A percentile compares a stretch with the other conserved stretches of the same genome.
Conservation (phyloP, 2,888 invertebrate genomes). For the Andrena trimmerana region DNA sequence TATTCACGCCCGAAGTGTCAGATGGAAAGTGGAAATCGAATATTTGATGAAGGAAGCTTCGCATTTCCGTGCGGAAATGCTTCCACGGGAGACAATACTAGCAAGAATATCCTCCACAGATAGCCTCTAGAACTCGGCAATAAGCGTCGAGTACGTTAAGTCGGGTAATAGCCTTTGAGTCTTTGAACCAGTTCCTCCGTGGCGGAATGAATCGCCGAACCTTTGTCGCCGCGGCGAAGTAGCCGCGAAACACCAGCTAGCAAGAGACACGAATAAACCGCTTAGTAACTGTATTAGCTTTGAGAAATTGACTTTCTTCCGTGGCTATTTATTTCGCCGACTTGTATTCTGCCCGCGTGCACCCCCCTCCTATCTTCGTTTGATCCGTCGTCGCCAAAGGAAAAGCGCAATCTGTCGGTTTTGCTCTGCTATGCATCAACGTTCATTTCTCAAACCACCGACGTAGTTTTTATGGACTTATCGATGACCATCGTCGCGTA, state of each 20-base stretch:
- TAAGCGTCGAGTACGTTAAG: slow-evolving; percentile 14
- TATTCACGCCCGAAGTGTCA: not conserved
- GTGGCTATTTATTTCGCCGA: slow-evolving; percentile 13
- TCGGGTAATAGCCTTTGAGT: slow-evolving; percentile 20
- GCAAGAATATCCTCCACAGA: not conserved
- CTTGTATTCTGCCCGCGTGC: slow-evolving; percentile 5
- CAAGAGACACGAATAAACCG: slow-evolving; percentile 6
- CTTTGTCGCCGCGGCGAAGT: slow-evolving; percentile 10
- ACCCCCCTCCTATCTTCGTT: not conserved
- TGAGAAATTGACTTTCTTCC: slow-evolving; percentile 19
- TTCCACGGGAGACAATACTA: not conserved
- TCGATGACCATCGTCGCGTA: not conserved
- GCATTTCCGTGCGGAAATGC: not conserved
- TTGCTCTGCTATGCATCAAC: slow-evolving; percentile 1
- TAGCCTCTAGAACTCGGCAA: not conserved
- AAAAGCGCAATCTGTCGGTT: not conserved
- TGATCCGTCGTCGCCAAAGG: not conserved
- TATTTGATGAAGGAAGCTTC: not conserved
- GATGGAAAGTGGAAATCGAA: not conserved
- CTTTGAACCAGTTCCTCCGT: not conserved
- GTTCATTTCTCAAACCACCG: not conserved
- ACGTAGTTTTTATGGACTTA: slow-evolving; percentile 18
- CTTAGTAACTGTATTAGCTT: not conserved
- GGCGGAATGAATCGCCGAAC: slow-evolving; percentile 30
- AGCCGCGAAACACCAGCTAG: not conserved